Evolutionary conservation across 2,113 vertebrate species (phyloP).

Genomic region (Sylvia atricapilla): DNA sequence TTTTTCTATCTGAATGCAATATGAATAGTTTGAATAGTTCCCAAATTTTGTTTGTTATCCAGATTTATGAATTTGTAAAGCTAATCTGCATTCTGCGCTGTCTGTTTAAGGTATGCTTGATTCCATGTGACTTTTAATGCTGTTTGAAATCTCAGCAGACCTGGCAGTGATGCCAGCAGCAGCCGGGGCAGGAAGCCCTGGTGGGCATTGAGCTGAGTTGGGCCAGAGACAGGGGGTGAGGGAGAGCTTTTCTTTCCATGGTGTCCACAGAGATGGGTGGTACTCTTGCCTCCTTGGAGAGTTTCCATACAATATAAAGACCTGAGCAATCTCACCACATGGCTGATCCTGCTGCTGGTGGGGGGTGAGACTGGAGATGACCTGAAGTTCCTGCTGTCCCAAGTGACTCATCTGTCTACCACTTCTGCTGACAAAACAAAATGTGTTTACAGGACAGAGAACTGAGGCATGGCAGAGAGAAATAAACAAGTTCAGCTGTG

Average conservation of each 20-base stretch:
- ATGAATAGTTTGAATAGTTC: background rate
- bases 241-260: background rate
- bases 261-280: background rate
- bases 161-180: accelerated
- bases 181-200: background rate
- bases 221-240: background rate
- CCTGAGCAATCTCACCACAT: background rate
- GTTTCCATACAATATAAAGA: background rate
- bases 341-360: background rate
- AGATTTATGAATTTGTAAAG: background rate
- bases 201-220: background rate
- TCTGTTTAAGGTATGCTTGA: background rate
- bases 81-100: background rate
- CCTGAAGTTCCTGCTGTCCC: background rate
- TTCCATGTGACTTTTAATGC: background rate
- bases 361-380: background rate
- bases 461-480: background rate
- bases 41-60: background rate
- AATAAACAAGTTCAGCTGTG: background rate
- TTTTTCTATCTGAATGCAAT: background rate
- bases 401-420: background rate
- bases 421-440: background rate
- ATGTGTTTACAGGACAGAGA: background rate
- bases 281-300: background rate
- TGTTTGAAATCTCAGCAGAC: background rate